Conservation (phyloP, 2,797 vertebrate species). For the Gallinago nigripennis region DNA sequence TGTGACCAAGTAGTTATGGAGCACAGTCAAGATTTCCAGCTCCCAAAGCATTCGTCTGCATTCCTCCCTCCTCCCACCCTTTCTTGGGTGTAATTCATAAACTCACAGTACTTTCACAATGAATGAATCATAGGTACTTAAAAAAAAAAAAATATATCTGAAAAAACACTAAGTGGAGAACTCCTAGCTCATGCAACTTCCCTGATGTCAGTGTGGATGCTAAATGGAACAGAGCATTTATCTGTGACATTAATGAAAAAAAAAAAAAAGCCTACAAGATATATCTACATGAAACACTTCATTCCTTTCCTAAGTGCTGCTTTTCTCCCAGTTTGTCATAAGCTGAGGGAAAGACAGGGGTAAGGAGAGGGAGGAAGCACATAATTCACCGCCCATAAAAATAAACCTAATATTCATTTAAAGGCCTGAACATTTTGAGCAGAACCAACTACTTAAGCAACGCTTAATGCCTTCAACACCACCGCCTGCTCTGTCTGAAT, state of each 20-base stretch:
- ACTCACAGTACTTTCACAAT: background rate
- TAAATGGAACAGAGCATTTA: background rate
- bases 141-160: background rate
- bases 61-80: background rate
- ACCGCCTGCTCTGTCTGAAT: background rate
- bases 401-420: background rate
- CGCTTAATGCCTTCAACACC: background rate
- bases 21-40: background rate
- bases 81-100: background rate
- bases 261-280: background rate
- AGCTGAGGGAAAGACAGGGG: background rate
- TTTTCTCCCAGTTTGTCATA: background rate
- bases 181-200: background rate
- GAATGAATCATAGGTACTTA: background rate
- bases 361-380: background rate
- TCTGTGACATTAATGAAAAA: background rate
- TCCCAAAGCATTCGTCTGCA: background rate
- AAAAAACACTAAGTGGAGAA: background rate
- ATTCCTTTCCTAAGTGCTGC: background rate
- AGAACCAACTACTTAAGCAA: background rate
- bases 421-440: background rate
- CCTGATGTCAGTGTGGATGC: background rate
- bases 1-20: background rate
- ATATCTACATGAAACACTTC: background rate
- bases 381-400: background rate